Evolutionary conservation across 64 coral and sea anemone genomes (phyloP).

Genomic region (Dendrophyllia cribrosa): DNA sequence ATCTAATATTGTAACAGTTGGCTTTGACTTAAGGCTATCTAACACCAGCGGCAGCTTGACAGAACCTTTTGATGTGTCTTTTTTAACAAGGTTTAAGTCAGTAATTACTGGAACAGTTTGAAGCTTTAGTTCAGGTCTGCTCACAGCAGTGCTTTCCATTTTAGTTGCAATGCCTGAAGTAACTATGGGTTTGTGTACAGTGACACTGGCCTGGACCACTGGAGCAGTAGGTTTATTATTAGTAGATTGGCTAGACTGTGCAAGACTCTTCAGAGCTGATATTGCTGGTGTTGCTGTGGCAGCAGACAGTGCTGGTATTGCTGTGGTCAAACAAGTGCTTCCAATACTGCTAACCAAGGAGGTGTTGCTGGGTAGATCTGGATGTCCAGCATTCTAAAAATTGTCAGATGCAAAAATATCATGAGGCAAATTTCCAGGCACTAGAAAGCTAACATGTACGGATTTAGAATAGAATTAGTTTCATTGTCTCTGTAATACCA

Average conservation of each 20-base stretch:
- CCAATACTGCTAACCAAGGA: neutral
- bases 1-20: conserved; percentile 81
- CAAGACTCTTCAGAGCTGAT: conserved; percentile 14
- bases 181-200: conserved; percentile 48
- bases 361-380: neutral
- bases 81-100: conserved; percentile 23
- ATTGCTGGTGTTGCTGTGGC: conserved; percentile 21
- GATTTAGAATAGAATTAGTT: no score
- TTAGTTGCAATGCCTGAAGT: conserved; percentile 48
- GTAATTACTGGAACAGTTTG: conserved; percentile 27
- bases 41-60: conserved; percentile 13
- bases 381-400: conserved; percentile 30
- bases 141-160: conserved; percentile 71
- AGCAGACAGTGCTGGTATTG: neutral
- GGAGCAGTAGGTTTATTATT: conserved; percentile 10
- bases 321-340: neutral
- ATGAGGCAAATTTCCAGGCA: neutral
- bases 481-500: no score
- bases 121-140: conserved; percentile 30
- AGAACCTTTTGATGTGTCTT: conserved; percentile 21
- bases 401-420: neutral
- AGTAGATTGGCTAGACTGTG: conserved; percentile 9
- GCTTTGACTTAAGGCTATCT: conserved; percentile 63
- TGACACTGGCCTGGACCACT: neutral
- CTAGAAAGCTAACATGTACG: no score